Percentiles rank a stretch among this genome's conserved stretches.
Conservation (phyloP, 2,888 invertebrate genomes). For the Morpho achilles region DNA sequence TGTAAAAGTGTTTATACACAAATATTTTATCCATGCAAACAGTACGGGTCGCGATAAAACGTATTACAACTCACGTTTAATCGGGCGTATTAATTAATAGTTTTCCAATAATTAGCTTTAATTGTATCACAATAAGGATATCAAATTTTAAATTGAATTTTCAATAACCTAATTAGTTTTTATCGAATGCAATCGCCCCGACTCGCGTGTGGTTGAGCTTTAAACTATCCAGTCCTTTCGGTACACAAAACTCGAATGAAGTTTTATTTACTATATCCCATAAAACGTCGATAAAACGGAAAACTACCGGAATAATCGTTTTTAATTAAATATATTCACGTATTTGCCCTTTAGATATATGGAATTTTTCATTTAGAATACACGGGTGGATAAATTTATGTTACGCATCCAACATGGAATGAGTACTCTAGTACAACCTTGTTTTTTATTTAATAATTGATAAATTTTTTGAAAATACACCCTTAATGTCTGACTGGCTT, state of each 20-base stretch:
- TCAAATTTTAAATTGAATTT: slow-evolving; percentile 22
- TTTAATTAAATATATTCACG: slow-evolving; percentile 59
- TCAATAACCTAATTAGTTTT: slow-evolving; percentile 28
- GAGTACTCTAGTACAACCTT: too few species aligned
- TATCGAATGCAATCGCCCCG: slow-evolving; percentile 22
- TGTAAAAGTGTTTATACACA: not conserved
- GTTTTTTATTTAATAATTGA: too few species aligned
- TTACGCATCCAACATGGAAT: not conserved
- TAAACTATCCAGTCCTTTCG: slow-evolving; percentile 36
- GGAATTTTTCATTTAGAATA: slow-evolving; percentile 18
- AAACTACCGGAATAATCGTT: slow-evolving; percentile 66
- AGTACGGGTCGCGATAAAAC: slow-evolving; percentile 14
- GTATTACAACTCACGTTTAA: slow-evolving; percentile 20
- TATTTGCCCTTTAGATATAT: slow-evolving; percentile 27
- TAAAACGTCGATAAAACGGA: slow-evolving; percentile 68
- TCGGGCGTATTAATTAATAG: slow-evolving; percentile 24
- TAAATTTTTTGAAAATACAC: too few species aligned
- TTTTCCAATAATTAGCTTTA: slow-evolving; percentile 20
- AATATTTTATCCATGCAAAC: slow-evolving; percentile 11
- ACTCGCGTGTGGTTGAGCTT: slow-evolving; percentile 30
- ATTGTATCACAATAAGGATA: slow-evolving; percentile 25
- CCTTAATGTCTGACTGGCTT: too few species aligned
- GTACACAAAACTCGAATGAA: slow-evolving; percentile 47
- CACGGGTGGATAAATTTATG: not conserved
- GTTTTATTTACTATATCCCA: slow-evolving; percentile 60